phyloP scores from a whole-genome alignment of 1,140 invertebrate genomes.

The Periplaneta americana region DNA sequence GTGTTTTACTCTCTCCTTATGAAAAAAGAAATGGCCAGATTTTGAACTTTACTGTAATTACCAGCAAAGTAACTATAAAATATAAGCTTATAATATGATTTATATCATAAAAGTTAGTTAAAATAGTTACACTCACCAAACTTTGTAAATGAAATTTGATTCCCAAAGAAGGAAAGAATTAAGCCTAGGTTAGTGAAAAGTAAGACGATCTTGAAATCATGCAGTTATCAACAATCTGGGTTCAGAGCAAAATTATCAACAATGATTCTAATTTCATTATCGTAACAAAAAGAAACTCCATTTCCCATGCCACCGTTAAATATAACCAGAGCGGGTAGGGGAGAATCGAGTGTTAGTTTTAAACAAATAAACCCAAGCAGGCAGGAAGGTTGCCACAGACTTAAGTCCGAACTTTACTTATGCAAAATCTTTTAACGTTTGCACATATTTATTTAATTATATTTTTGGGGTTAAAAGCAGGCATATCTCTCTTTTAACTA shows the following conservation, averaged over 20 bases:
- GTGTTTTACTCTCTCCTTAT: neutral
- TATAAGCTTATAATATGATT: conserved; percentile 1
- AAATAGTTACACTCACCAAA: conserved; percentile 6
- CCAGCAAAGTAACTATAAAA: neutral
- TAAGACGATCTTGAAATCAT: neutral
- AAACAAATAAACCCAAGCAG: conserved; percentile 20
- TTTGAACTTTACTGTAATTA: neutral
- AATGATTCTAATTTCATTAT: neutral
- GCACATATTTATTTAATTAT: neutral
- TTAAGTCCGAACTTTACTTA: neutral
- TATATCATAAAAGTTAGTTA: neutral
- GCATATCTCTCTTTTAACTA: neutral
- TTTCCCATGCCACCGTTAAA: conserved; percentile 13
- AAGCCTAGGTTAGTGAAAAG: conserved; percentile 15
- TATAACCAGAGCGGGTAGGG: conserved; percentile 1
- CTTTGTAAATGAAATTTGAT: neutral
- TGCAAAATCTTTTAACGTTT: neutral
- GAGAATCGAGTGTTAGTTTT: conserved; percentile 18
- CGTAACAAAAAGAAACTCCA: neutral
- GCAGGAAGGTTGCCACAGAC: conserved; percentile 14
- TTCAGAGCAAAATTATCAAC: neutral
- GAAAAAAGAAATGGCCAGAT: neutral
- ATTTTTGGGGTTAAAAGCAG: neutral
- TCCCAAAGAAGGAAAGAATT: conserved; percentile 1
- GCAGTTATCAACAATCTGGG: neutral